These are phyloP conservation scores for Passerina amoena DNA, from an alignment of 2,113 vertebrate species.

Conservation along the genomic window DNA sequence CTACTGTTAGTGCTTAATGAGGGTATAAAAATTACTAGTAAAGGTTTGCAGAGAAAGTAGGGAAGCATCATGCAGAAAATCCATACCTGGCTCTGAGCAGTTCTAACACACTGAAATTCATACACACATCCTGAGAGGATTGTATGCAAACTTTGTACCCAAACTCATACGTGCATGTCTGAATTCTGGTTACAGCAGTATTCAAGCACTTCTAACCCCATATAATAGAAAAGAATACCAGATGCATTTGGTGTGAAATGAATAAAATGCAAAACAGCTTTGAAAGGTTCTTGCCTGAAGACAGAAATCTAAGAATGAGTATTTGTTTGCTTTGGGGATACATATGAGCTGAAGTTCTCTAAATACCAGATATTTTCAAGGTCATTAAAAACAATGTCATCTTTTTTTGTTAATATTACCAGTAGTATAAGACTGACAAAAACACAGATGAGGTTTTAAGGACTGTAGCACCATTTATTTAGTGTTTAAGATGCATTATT, in stretches of 20 bases:
- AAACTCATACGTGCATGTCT: not conserved
- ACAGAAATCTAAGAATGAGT: slow-evolving; percentile 25
- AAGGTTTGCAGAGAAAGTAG: not conserved
- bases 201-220: slow-evolving; percentile 46
- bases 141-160: not conserved
- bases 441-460: not conserved
- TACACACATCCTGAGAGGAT: not conserved
- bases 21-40: not conserved
- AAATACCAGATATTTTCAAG: slow-evolving; percentile 1
- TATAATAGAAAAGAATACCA: slow-evolving; percentile 56
- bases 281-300: slow-evolving; percentile 51
- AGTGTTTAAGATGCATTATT: not conserved
- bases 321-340: not conserved
- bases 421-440: not conserved
- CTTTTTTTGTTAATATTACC: not conserved
- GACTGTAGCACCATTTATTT: not conserved
- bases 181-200: slow-evolving; percentile 40
- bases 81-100: not conserved
- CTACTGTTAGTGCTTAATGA: not conserved
- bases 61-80: not conserved
- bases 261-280: slow-evolving; percentile 60
- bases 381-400: not conserved
- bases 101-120: not conserved
- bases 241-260: slow-evolving; percentile 62
- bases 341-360: not conserved